phyloP scores from a whole-genome alignment of 2,113 vertebrate species.

The Uria aalge region DNA sequence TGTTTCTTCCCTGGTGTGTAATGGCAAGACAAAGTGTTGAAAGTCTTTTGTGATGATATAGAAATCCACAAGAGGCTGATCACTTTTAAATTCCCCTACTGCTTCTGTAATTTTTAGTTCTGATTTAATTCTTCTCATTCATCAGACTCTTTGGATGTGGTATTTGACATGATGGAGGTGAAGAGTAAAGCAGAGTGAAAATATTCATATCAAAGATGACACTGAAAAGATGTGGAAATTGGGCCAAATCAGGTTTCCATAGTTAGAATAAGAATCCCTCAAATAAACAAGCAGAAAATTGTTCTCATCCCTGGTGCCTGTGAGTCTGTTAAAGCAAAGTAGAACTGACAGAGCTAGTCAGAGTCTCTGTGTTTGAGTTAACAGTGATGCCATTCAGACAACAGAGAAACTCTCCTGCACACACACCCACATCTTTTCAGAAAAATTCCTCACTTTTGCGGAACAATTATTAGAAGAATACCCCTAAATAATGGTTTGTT shows the following conservation, averaged over 20 bases:
- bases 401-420: neutral
- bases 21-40: neutral
- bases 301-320: neutral
- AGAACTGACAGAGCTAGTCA: constrained; percentile 2
- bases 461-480: neutral
- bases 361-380: neutral
- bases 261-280: constrained; percentile 32
- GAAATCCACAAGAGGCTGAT: neutral
- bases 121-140: constrained; percentile 20
- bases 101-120: neutral
- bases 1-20: neutral
- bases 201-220: constrained; percentile 26
- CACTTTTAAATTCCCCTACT: neutral
- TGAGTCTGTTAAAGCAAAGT: constrained; percentile 37
- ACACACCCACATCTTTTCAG: neutral
- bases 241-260: constrained; percentile 19
- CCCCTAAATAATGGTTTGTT: neutral
- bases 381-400: neutral
- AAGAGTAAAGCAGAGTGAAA: neutral
- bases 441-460: neutral
- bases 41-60: neutral
- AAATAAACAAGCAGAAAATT: constrained; percentile 57
- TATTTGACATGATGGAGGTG: neutral
- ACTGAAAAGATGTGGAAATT: constrained; percentile 51
- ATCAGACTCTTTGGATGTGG: constrained; percentile 4